Base-by-base conservation (phyloP, 2,113 vertebrate genomes). In the Empidonax traillii region DNA sequence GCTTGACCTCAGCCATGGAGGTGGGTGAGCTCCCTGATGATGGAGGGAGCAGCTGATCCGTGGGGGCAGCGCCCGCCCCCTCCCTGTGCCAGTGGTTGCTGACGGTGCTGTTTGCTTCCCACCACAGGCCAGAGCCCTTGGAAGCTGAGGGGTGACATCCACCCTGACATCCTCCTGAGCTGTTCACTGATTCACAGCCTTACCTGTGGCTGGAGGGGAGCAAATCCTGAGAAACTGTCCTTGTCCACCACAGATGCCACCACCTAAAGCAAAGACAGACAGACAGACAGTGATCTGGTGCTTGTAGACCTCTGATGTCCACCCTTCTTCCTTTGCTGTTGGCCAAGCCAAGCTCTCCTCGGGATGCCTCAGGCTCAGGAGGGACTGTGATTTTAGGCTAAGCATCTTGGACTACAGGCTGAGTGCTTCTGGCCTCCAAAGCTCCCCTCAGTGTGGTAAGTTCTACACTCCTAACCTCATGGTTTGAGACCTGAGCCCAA, bases 181-280 rank as follows among this genome's bases (percentile, higher is more conserved):
- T 44, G 28, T 8, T 71, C 37, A n/a, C 4, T 1, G 3, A 28
- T 2, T 7, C 23, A 30, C 18, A 31, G 6, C 20, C 93, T 97
- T 87, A 99, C 99, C 98, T 99, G 99, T 10, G 99, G 99, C 73
- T 99, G 99, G 61, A 99, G 97, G 5, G 99, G 99, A 33, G 99
- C 99, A 56, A 99, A 99, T 30, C 99, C 99, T 30, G 99, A 99
- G 97, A 99, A 99, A 2, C 93, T 93, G 11, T 99, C 99, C 78
- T 99, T 98, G 71, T 99, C 98, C 87, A 99, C 96, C 44, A 99
- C 98, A 1, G 99, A 99, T 9, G 99, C 98, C 84, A 99, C 98
- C 35, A 99, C 99, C 99, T 99, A 75, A 27, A 91, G 90, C 67
- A 75, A 76, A 94, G 31, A 69, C 11, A 39, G 24, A 30, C 17